Evolutionary conservation across 2,113 vertebrate species (phyloP), one percentile per base, ranked within the genome.

Genomic region (Onychostoma macrolepis): DNA sequence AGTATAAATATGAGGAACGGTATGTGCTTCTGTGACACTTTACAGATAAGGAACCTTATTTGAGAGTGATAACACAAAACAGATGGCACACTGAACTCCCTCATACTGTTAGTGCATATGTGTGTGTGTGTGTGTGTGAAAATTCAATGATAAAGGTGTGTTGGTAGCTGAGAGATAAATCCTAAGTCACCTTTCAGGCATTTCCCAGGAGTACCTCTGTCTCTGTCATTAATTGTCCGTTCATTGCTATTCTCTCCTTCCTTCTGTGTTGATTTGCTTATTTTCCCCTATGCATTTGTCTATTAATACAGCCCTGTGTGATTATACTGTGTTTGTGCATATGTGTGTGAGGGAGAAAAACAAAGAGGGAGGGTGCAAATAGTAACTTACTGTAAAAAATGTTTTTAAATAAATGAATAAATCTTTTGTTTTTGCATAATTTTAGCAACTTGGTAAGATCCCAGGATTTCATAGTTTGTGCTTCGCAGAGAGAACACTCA

Each of bases 401-500:
- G 10, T 43, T 53, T 53, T 19, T 2, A 4, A 6, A 15, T 28
- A 65, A 15, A 65, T 26, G 8, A 67, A 67, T 2, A 67, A 74
- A 74, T 5, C 19, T 74, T 41, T 74, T 12, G 12, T 24, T 43
- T 75, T 43, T 43, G 33, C 58, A 28, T 65, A 26, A 43, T 63
- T 81, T 81, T 41, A 13, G 6, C 30, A 21, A 36, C 58, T 45
- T 48, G 38, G 28, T 24, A 26, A 48, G 28, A 30, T 75, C 56
- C 69, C 69, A 28, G 33, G 84, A 17, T 58, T 63, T 74, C 75
- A 71, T 48, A 48, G 61, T 78, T 71, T 80, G 63, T 56, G 10
- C 38, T 85, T 65, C 4, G 11, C 17, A 56, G 85, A 85, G 82
- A 85, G 87, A 89, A 58, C 88, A 84, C 87, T 91, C 85, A 85